Evolutionary conservation across 2,113 vertebrate genomes (phyloP).

Genomic region (Motacilla alba): DNA sequence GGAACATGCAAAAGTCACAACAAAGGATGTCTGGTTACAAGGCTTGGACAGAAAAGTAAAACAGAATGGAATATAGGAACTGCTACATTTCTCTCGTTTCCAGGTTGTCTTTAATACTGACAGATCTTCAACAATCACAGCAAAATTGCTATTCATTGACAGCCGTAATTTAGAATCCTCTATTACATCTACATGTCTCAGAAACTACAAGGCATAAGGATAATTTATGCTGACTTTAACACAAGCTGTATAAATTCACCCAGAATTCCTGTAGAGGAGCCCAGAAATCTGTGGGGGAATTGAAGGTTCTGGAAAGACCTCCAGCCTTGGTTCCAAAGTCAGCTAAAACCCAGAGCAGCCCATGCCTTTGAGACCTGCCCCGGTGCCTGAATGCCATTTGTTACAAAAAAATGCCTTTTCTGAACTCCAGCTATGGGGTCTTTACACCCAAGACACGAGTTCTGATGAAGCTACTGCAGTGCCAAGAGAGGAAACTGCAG

Average conservation of each 20-base stretch:
- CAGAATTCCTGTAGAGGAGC: conserved; percentile 36
- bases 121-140: conserved; percentile 41
- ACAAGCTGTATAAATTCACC: conserved; percentile 57
- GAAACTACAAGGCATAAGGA: conserved; percentile 58
- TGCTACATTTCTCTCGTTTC: conserved; percentile 51
- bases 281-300: conserved; percentile 24
- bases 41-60: conserved; percentile 56
- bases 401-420: not conserved
- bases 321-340: not conserved
- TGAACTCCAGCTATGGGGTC: not conserved
- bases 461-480: not conserved
- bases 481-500: not conserved
- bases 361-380: not conserved
- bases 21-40: conserved; percentile 53
- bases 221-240: conserved; percentile 64
- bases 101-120: conserved; percentile 65
- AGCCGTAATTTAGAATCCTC: conserved; percentile 60
- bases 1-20: conserved; percentile 58
- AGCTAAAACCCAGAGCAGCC: not conserved
- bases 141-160: conserved; percentile 57
- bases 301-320: conserved; percentile 30
- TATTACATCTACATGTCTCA: conserved; percentile 35
- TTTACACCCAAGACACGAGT: fast-evolving
- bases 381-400: not conserved
- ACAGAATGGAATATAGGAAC: conserved; percentile 36